Conservation (phyloP, 2,113 vertebrate species). For the Leucosticte australis region DNA sequence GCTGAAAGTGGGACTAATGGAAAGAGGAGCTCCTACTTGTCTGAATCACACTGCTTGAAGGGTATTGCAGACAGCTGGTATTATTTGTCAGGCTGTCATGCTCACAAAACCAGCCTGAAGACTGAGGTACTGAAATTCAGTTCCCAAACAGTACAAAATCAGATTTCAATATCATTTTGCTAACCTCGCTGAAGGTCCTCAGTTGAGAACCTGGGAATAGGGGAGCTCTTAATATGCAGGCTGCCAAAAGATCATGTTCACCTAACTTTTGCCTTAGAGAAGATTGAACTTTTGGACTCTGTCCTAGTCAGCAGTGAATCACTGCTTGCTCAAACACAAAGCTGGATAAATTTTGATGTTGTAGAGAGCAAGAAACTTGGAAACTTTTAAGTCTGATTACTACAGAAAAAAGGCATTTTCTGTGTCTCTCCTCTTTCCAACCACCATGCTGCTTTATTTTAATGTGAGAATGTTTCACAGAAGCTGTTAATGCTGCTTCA, state of each 20-base stretch:
- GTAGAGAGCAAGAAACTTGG: neutral
- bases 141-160: neutral
- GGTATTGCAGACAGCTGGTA: neutral
- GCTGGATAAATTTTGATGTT: neutral
- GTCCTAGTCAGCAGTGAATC: neutral
- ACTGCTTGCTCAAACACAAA: neutral
- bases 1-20: neutral
- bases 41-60: constrained; percentile 26
- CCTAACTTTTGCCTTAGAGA: neutral
- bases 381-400: neutral
- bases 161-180: neutral
- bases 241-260: neutral
- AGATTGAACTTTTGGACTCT: neutral
- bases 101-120: neutral
- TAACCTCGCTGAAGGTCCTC: neutral
- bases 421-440: neutral
- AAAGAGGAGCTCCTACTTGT: neutral
- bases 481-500: neutral
- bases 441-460: neutral
- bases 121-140: neutral
- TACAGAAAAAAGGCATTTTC: neutral
- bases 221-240: neutral
- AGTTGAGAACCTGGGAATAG: neutral
- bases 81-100: neutral
- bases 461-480: neutral